Base-by-base conservation (phyloP, 2,888 invertebrate species). In the Yponomeuta evonymella region DNA sequence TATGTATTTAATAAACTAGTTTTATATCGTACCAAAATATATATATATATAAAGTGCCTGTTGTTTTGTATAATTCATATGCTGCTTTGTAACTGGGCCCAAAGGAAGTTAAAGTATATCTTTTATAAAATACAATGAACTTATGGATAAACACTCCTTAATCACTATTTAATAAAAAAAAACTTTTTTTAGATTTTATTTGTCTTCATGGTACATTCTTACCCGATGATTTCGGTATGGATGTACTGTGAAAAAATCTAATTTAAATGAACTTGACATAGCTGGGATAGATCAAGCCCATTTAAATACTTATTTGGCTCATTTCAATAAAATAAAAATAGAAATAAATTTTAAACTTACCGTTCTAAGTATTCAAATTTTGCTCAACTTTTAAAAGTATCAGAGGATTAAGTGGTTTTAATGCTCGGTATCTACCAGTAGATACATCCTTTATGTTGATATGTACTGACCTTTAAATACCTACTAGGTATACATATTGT, bases 231-330 rank as follows among this genome's bases (percentile, higher is more conserved):
- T 71, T 73, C 62, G 43, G 70, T 71, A 74, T 48, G 76, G 71
- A 77, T 75, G 75, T 74, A 71, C 73, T 68, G 71, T 73, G 75
- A 78, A 77, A 74, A 76, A 74, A 71, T 76, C 76, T 48, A 76
- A 76, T 48, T 70, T 84, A 88, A 90, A 88, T 86, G 84, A 77
- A 77, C 84, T 84, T 86, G 76, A 85, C 83, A 85, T 83, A 87
- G 90, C 91, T 91, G 91, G 90, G 89, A 77, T 83, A 89, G 85
- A 87, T 85, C 75, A 84, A 86, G 83, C 76, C 73, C 86, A 87
- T 87, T 90, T 86, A 72, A 76, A 72, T 71, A 71, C 72, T 71
- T 71, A 51, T 69, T 70, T 69, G 73, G 69, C 43, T 33, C 48
- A 72, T 68, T 43, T 72, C 71, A 72, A 72, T 71, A 72, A 73